Evolutionary conservation across 2,888 invertebrate species (phyloP), one percentile per base, ranked within the genome.

Genomic region (Griposia aprilina): DNA sequence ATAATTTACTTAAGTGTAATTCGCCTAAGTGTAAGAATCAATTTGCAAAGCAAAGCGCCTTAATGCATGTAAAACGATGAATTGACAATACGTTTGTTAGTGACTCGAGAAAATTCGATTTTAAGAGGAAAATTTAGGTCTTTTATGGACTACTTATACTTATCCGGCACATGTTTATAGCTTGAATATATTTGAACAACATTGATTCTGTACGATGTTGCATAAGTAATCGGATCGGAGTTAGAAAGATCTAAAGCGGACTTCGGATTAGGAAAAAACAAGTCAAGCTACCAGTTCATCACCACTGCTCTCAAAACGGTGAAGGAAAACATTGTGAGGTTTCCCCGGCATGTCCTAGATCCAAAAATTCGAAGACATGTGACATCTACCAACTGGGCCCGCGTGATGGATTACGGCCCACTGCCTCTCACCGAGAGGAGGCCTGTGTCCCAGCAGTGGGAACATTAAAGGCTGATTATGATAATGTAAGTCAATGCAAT

Each of bases 31-130:
- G 45, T 45, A 45, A 30, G 15, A 59, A 30, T 30, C 65, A 71
- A 50, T 78, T 78, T 71, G 45, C 79, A 55, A 48, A 52, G 26
- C 23, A 55, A 57, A 41, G 36, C 17, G 3, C 23, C 15, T 30
- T 50, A 71, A 41, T 75, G 45, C 59, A 66, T 81, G 50, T 60
- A 67, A 60, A 57, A 36, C 26, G 23, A 36, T 36, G 2, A 17
- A 52, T 65, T 67, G 10, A 41, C 41, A 41, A 23, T 63, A 20
- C 20, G 23, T 71, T 55, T 45, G n/a, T 45, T 26, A 45, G 26
- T 60, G 20, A 55, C 26, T 80, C 60, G 36, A 55, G 66, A 23
- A 45, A 79, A 74, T 48, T 67, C 17, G 17, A 36, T 66, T 59
- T n/a, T 48, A 1, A 36, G 57, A 80, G 20, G n/a, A 45, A 66